Conservation (phyloP, 2,113 vertebrate species). For the Capreolus pygargus region DNA sequence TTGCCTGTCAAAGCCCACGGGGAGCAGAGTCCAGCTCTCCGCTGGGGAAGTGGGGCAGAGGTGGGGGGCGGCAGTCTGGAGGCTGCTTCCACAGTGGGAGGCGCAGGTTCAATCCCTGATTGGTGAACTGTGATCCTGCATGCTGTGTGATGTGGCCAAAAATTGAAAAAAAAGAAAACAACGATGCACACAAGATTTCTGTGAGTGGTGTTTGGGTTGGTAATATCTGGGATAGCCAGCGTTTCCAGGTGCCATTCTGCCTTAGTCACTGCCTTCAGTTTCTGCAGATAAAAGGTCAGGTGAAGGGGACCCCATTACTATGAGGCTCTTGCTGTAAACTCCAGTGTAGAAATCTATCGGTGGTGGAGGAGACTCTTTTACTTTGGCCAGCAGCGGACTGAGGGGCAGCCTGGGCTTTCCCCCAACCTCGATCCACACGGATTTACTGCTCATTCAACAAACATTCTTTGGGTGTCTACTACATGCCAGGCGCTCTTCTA, state of each 20-base stretch:
- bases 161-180: background rate
- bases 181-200: background rate
- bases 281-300: background rate
- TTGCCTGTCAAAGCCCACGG: background rate
- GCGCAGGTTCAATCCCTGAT: background rate
- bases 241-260: background rate
- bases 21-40: background rate
- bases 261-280: background rate
- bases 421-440: background rate
- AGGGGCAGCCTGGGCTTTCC: background rate
- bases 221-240: background rate
- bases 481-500: background rate
- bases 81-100: background rate
- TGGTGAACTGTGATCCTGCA: background rate
- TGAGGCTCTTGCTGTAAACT: background rate
- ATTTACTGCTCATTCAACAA: background rate
- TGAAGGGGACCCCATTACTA: background rate
- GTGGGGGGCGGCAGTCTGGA: background rate
- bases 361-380: background rate
- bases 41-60: background rate
- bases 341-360: background rate
- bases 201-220: background rate
- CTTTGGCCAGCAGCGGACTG: background rate
- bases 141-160: background rate
- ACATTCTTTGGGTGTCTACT: background rate